Conservation (phyloP, 1,140 invertebrate genomes). For the Heliconius melpomene region DNA sequence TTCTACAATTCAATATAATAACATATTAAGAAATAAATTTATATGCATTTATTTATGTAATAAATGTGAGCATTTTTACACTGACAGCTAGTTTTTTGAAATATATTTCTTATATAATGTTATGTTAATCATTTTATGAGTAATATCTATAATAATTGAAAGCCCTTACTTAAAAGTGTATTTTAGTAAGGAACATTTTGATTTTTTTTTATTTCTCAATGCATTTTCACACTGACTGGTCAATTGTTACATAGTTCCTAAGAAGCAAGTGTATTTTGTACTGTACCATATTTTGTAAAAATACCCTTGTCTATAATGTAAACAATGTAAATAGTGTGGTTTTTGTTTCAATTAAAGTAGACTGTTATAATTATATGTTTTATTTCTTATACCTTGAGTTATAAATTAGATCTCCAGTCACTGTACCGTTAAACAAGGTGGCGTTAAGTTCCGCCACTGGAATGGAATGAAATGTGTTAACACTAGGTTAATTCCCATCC, state of each 20-base stretch:
- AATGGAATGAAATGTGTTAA: background rate
- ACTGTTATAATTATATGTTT: background rate
- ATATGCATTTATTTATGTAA: background rate
- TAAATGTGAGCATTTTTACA: background rate
- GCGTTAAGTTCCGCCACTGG: background rate
- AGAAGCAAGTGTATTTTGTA: background rate
- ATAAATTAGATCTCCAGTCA: background rate
- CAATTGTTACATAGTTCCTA: background rate
- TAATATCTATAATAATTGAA: no score
- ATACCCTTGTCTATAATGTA: background rate
- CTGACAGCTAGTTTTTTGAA: background rate
- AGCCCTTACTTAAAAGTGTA: no score
- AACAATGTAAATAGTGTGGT: background rate
- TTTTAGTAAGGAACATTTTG: no score
- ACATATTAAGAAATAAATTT: no score
- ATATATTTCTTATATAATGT: background rate
- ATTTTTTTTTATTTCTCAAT: background rate
- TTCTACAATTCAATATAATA: no score
- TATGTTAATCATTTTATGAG: no score
- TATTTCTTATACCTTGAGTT: background rate
- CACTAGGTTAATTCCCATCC: no score
- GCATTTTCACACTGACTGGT: background rate
- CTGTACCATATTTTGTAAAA: background rate
- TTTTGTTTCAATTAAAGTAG: conserved; percentile 6
- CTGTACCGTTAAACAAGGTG: background rate